Evolutionary conservation across 2,888 invertebrate genomes (phyloP), one percentile per base, ranked within the genome.

Genomic region (Cancer borealis): DNA sequence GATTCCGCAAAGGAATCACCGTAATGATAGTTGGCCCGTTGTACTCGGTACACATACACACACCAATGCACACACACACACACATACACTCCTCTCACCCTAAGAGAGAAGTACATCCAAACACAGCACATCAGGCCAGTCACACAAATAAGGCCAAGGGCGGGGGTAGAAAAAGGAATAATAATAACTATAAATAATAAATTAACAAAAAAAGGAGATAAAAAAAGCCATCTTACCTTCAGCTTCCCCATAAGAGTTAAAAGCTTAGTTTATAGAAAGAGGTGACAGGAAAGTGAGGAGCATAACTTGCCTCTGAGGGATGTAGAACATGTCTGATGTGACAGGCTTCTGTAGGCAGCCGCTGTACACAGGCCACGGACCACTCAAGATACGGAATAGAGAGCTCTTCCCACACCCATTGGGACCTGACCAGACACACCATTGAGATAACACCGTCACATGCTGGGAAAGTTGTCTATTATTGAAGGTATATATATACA

Each of bases 341-440:
- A 96, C 96, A 10, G 97, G 97, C 95, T 96, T 96, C 93, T 96
- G 96, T 96, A 99, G 97, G 96, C 97, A 98, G 1, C 99, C 99
- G 30, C 98, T 98, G 96, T 98, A 99, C 95, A 98, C 98, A 0
- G 99, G 99, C 99, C 99, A 99, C 45, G 99, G 97, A 0, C 99
- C 99, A 90, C 98, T 98, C 92, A 99, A 97, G 95, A 99, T 98
- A 92, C 99, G 97, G 97, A 99, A 98, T 96, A 99, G 97, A 0
- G 98, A 98, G 88, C 98, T 98, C 96, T 99, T 99, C 4, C 99
- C 99, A 96, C 99, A 99, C 17, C 99, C 99, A 96, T 99, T 99
- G 21, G 99, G 99, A 0, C 99, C 96, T 96, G 94, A 97, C 90
- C 47, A 84, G 45, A 91, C 6, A 91, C 79, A 49, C 39, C 39